These are phyloP conservation scores for Lysandra bellargus DNA, from an alignment of 2,888 invertebrate species.

Conservation along the genomic window DNA sequence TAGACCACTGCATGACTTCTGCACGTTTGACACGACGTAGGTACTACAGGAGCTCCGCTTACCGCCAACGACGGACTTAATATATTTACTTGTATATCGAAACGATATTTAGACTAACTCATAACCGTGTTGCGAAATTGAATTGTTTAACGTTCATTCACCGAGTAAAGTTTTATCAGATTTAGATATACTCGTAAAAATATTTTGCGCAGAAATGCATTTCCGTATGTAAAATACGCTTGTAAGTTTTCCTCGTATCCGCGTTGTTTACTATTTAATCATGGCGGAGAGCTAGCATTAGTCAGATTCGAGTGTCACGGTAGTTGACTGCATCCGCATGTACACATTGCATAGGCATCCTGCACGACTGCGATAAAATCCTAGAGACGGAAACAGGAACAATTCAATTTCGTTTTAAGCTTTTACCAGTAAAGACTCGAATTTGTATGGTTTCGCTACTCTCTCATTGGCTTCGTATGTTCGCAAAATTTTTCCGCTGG, in stretches of 20 bases:
- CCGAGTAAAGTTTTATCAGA: slow-evolving; percentile 26
- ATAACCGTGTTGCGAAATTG: slow-evolving; percentile 51
- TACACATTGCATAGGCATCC: slow-evolving; percentile 47
- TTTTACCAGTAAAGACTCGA: slow-evolving; percentile 62
- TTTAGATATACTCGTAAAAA: slow-evolving; percentile 45
- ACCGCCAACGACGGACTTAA: slow-evolving; percentile 31
- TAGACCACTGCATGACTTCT: slow-evolving; percentile 68
- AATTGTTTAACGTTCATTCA: slow-evolving; percentile 47
- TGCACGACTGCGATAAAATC: slow-evolving; percentile 71
- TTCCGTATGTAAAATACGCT: slow-evolving; percentile 38
- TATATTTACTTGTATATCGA: slow-evolving; percentile 45
- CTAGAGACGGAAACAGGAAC: slow-evolving; percentile 73
- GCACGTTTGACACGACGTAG: slow-evolving; percentile 49
- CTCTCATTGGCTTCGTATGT: slow-evolving; percentile 68
- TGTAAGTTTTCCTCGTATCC: slow-evolving; percentile 38
- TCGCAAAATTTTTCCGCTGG: slow-evolving; percentile 55
- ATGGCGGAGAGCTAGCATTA: slow-evolving; percentile 41
- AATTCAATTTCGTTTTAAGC: slow-evolving; percentile 80
- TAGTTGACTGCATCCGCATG: slow-evolving; percentile 67
- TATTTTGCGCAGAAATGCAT: slow-evolving; percentile 41
- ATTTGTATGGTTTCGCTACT: slow-evolving; percentile 64
- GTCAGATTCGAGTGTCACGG: slow-evolving; percentile 54
- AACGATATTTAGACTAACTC: slow-evolving; percentile 35
- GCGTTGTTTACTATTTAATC: slow-evolving; percentile 37
- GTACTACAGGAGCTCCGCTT: slow-evolving; percentile 22